Evolutionary conservation across 2,797 vertebrate genomes (phyloP).

Genomic region (Sebastes taczanowskii): DNA sequence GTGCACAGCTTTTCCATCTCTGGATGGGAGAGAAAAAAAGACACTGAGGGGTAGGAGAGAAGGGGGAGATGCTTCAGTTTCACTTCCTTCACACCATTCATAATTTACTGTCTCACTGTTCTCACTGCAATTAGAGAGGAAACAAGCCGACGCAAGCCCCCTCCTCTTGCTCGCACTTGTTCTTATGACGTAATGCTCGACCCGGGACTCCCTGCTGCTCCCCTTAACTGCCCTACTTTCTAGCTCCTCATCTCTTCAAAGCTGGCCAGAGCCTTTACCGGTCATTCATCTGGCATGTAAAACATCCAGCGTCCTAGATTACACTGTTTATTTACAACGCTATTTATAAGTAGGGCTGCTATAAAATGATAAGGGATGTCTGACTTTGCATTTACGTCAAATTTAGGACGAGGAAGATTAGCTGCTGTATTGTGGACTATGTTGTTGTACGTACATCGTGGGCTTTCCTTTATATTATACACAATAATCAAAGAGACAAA

Average conservation of each 20-base stretch:
- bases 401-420: constrained; percentile 23
- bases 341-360: background rate
- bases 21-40: background rate
- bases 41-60: background rate
- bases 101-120: constrained; percentile 54
- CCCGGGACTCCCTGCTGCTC: constrained; percentile 43
- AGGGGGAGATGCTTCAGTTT: background rate
- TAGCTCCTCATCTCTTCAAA: constrained; percentile 17
- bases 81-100: constrained; percentile 46
- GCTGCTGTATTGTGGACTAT: background rate
- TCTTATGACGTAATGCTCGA: constrained; percentile 19
- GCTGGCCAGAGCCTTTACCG: background rate
- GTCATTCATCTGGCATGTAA: background rate
- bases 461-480: background rate
- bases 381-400: background rate
- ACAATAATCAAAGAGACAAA: too few species aligned
- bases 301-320: background rate
- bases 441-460: background rate
- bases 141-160: constrained; percentile 13
- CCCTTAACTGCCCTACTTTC: constrained; percentile 66
- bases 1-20: background rate
- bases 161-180: constrained; percentile 7
- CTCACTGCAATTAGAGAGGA: constrained; percentile 33
- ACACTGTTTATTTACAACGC: constrained; percentile 16
- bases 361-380: background rate